These are phyloP conservation scores for Eulemur rufifrons DNA, from an alignment of 2,113 vertebrate genomes.

Conservation along the genomic window DNA sequence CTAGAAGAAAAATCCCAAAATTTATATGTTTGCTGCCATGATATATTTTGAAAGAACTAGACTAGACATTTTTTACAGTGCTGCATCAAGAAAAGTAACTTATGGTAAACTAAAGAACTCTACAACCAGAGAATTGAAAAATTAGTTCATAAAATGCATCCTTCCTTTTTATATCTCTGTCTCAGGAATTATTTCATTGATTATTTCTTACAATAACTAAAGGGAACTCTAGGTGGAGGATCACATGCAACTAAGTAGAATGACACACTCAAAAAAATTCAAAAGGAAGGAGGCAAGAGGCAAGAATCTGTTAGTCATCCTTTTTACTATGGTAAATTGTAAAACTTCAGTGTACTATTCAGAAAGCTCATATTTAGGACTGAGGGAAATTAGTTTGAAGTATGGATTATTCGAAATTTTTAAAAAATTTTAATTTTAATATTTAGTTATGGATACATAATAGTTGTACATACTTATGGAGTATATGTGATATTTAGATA, in stretches of 20 bases:
- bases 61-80: neutral
- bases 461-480: too few species aligned
- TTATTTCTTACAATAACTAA: slow-evolving; percentile 28
- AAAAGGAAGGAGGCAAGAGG: neutral
- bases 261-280: neutral
- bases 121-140: slow-evolving; percentile 20
- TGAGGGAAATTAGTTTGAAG: neutral
- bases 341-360: neutral
- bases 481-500: too few species aligned
- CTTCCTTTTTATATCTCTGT: neutral
- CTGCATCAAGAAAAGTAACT: slow-evolving; percentile 12
- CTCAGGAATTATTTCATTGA: neutral
- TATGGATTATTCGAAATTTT: neutral
- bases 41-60: slow-evolving; percentile 39
- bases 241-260: neutral
- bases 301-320: neutral
- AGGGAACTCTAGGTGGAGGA: neutral
- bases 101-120: neutral
- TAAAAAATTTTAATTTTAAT: neutral
- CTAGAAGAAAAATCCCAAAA: neutral
- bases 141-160: neutral
- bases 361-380: slow-evolving; percentile 9
- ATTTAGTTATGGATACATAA: too few species aligned
- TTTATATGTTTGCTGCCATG: slow-evolving; percentile 24
- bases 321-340: neutral